Evolutionary conservation across 2,113 vertebrate species (phyloP).

Genomic region (Ariopsis seemanni): DNA sequence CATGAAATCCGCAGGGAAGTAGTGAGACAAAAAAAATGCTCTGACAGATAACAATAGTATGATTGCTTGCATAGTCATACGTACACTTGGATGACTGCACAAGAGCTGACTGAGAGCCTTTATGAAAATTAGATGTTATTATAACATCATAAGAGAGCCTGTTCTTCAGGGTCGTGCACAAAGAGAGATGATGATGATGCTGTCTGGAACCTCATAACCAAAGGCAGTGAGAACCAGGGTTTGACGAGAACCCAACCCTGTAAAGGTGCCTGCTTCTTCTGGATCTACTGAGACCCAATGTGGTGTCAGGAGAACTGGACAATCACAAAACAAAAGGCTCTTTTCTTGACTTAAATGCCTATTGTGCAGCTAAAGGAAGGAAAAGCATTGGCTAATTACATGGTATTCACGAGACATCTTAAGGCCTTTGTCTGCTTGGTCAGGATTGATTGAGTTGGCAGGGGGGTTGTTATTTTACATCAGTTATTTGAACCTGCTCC

Average conservation of each 20-base stretch:
- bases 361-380: slow-evolving; percentile 50
- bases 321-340: slow-evolving; percentile 54
- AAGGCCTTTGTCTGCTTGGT: slow-evolving; percentile 41
- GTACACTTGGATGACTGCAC: neutral
- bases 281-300: slow-evolving; percentile 44
- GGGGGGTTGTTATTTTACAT: slow-evolving; percentile 45
- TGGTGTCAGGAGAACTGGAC: slow-evolving; percentile 46
- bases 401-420: slow-evolving; percentile 56
- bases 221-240: neutral
- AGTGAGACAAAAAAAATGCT: no score
- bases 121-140: neutral
- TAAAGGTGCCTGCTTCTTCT: slow-evolving; percentile 40
- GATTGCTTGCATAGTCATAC: no score
- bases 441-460: slow-evolving; percentile 39
- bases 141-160: neutral
- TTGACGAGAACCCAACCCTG: neutral
- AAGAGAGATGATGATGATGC: neutral
- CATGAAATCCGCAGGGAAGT: no score
- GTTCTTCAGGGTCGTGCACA: neutral
- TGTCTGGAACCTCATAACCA: neutral
- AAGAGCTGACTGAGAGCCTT: neutral
- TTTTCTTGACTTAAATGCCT: slow-evolving; percentile 53
- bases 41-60: no score
- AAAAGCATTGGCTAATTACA: slow-evolving; percentile 57
- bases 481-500: slow-evolving; percentile 46